phyloP scores from a whole-genome alignment of 2,113 vertebrate species.

The Protobothrops mucrosquamatus region DNA sequence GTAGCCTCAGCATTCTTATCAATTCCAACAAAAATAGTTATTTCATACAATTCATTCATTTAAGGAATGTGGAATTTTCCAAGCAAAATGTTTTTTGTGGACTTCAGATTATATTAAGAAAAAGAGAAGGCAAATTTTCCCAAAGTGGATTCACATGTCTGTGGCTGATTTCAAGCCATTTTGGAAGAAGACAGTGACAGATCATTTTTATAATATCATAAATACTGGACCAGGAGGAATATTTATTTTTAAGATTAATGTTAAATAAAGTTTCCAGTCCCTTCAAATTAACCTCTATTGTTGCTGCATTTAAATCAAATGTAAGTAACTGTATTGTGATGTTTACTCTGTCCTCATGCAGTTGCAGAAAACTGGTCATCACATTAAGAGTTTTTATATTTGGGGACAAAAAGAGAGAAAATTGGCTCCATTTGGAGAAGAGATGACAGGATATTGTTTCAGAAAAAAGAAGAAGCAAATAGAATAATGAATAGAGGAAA shows the following conservation, averaged over 20 bases:
- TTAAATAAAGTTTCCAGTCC: neutral
- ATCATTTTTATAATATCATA: neutral
- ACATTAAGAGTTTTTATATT: neutral
- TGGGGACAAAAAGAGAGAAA: neutral
- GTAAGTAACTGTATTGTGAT: neutral
- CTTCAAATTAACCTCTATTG: neutral
- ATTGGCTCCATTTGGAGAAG: neutral
- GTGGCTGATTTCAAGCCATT: neutral
- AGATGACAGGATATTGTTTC: neutral
- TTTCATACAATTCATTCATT: slow-evolving; percentile 14
- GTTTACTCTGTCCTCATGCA: neutral
- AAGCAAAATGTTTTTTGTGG: neutral
- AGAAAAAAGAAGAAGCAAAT: neutral
- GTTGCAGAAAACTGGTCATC: neutral
- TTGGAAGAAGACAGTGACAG: neutral
- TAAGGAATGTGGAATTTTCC: neutral
- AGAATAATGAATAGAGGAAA: neutral
- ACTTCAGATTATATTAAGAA: neutral
- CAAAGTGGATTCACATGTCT: neutral
- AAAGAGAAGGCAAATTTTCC: neutral
- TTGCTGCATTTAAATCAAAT: neutral
- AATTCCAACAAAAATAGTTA: slow-evolving; percentile 47
- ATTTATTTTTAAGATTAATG: neutral
- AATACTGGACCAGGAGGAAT: neutral
- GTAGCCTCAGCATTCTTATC: slow-evolving; percentile 23